Base-by-base conservation (phyloP, 2,113 vertebrate genomes). In the Cottus gobio region DNA sequence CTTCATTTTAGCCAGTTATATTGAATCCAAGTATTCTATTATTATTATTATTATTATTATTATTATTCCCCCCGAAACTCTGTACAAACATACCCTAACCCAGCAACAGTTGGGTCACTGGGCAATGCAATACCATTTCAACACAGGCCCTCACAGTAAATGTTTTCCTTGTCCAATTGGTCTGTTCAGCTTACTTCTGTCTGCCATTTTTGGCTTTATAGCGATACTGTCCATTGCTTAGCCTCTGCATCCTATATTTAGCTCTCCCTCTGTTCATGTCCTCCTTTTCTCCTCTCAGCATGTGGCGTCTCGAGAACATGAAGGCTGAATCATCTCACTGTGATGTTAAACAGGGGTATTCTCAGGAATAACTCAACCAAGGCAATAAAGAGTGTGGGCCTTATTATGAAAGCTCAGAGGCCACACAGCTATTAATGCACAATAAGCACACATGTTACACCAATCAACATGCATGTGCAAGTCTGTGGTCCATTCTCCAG, bases 1-100 rank as follows among this genome's bases (percentile, higher is more conserved):
- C 54, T 57, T 84, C 11, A 86, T 86, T 86, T 87, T 65, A 79
- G 71, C 77, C 34, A 46, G 65, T 44, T 79, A 86, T n/a, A 71
- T 72, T 71, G 31, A 84, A 86, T 90, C 61, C 82, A 89, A 90
- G 89, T 83, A 85, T 85, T 77, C 30, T 61, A 57, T 89, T 85
- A 57, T 11, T 26, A 9, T 7, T 26, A 9, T 7, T 39, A 61
- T 37, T 78, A 57, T 89, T 85, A 57, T 11, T 26, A 9, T 7
- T 26, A 9, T 7, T 39, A 61, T 37, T 78, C n/a, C 48, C 28
- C 26, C 50, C 9, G 6, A 6, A 66, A 65, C 46, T 48, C 46
- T 28, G 34, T 30, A 36, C 44, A 68, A 46, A 48, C 54, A 42
- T 31, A 34, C 34, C 4, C 34, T 34, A 34, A 34, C 34, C 3